Conservation (phyloP, 2,113 vertebrate species). For the Fukomys damarensis region DNA sequence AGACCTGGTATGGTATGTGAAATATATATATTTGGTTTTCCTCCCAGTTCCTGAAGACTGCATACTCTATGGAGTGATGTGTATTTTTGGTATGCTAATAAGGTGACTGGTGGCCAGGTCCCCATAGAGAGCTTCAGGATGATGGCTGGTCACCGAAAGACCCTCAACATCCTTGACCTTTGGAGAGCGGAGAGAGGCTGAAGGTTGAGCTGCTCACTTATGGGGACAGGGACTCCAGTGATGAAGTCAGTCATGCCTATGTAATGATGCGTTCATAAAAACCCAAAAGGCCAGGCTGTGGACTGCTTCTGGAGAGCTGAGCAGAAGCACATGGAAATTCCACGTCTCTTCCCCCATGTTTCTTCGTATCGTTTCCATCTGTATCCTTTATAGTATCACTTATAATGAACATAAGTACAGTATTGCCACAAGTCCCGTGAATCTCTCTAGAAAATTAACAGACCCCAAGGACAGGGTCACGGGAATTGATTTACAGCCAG, state of each 20-base stretch:
- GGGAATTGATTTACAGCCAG: not conserved
- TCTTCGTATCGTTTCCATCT: not conserved
- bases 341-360: not conserved
- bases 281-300: not conserved
- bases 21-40: not conserved
- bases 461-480: not conserved
- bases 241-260: not conserved
- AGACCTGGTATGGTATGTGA: not conserved
- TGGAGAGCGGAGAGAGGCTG: not conserved
- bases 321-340: accelerated
- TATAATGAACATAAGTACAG: not conserved
- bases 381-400: not conserved
- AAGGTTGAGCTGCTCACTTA: not conserved
- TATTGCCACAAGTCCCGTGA: not conserved
- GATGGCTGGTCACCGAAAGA: not conserved
- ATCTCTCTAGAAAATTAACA: not conserved
- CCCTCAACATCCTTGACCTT: not conserved
- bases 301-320: not conserved
- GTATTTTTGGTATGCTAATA: not conserved
- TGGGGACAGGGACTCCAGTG: no score
- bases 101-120: not conserved
- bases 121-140: not conserved
- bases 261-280: not conserved
- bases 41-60: not conserved
- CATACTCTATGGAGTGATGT: not conserved